A percentile compares a stretch with the other conserved stretches of the same genome.
These are phyloP conservation scores for Drosophila merina DNA, from an alignment of 2,888 invertebrate species.

Conservation along the genomic window DNA sequence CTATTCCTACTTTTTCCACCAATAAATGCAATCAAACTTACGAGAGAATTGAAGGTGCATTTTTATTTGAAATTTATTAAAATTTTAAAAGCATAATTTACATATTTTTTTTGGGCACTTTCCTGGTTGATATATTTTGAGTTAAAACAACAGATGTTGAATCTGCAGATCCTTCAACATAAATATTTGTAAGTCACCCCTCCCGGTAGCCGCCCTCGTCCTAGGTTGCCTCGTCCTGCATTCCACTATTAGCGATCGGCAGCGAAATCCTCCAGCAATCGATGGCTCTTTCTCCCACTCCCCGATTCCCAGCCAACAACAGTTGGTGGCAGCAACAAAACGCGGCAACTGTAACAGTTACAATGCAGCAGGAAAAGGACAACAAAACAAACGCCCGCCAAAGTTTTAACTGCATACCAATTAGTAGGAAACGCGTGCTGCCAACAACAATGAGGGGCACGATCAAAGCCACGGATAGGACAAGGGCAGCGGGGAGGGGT, in stretches of 20 bases:
- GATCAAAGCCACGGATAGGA: slow-evolving; percentile 69
- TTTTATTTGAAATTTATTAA: neutral
- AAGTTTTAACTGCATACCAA: slow-evolving; percentile 80
- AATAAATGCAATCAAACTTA: neutral
- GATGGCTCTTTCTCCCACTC: neutral
- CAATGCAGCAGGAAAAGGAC: slow-evolving; percentile 56
- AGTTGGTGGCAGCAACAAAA: slow-evolving; percentile 66
- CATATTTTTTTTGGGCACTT: slow-evolving; percentile 17
- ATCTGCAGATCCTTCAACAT: slow-evolving; percentile 32
- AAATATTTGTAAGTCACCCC: slow-evolving; percentile 44
- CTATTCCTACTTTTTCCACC: neutral
- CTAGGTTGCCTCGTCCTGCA: neutral
- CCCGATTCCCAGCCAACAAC: slow-evolving; percentile 48
- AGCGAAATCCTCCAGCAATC: slow-evolving; percentile 15
- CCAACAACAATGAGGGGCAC: slow-evolving; percentile 67
- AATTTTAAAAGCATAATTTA: neutral
- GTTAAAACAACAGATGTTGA: slow-evolving; percentile 27
- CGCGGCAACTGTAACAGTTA: slow-evolving; percentile 62
- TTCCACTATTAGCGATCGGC: neutral
- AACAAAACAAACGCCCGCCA: slow-evolving; percentile 70
- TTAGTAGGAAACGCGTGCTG: slow-evolving; percentile 82
- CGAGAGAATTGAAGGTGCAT: neutral
- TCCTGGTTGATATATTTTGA: neutral
- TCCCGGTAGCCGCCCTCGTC: slow-evolving; percentile 21
- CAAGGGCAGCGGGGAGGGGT: slow-evolving; percentile 3